These are phyloP conservation scores for Callaeas wilsoni DNA, from an alignment of 2,113 vertebrate species.

Conservation along the genomic window DNA sequence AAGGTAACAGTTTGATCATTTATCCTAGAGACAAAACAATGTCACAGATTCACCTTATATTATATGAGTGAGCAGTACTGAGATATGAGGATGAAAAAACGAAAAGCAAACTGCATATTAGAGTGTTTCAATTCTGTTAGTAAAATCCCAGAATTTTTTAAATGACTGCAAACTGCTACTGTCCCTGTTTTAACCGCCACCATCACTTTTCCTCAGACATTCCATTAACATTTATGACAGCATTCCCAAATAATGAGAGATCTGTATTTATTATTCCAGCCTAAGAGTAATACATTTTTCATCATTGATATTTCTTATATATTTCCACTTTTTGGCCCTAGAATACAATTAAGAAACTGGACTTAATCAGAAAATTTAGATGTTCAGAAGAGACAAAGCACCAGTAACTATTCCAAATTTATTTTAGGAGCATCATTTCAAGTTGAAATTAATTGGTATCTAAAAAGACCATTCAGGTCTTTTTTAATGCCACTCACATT, in stretches of 20 bases:
- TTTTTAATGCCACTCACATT: background rate
- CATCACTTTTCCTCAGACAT: background rate
- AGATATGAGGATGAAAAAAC: background rate
- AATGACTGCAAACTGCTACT: background rate
- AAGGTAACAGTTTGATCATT: background rate
- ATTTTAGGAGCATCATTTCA: background rate
- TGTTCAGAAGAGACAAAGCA: background rate
- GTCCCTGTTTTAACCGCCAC: background rate
- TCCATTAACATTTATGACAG: background rate
- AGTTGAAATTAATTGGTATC: background rate
- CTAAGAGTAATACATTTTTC: background rate
- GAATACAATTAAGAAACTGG: background rate
- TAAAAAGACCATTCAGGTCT: background rate
- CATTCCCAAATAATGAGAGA: background rate
- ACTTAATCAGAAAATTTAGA: background rate
- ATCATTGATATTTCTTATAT: background rate
- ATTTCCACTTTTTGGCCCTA: background rate
- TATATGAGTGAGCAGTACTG: background rate
- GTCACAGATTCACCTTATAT: background rate
- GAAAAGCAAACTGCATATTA: background rate
- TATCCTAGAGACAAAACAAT: background rate
- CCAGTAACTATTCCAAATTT: background rate
- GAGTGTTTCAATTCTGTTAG: background rate
- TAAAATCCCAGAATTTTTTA: background rate
- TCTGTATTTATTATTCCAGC: background rate